A percentile compares a stretch with the other conserved stretches of the same genome.
These are phyloP conservation scores for Drosophila pseudoananassae DNA, from an alignment of 1,140 invertebrate genomes.

Conservation along the genomic window DNA sequence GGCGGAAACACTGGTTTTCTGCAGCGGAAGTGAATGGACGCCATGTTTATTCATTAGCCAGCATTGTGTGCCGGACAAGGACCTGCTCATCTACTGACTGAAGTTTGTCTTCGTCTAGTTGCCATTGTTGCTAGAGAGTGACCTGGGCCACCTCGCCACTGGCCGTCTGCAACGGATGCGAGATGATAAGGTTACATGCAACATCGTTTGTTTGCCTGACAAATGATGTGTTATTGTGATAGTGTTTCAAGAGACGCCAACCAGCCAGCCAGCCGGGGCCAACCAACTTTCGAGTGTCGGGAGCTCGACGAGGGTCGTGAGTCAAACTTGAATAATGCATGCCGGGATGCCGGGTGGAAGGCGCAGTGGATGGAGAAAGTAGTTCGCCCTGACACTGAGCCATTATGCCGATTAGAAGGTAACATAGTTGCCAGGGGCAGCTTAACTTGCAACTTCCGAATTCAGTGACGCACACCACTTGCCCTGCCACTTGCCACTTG, in stretches of 20 bases:
- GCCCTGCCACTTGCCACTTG: constrained; percentile 32
- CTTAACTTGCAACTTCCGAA: background rate
- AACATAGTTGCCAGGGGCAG: background rate
- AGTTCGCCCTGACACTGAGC: constrained; percentile 13
- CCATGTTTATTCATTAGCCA: constrained; percentile 79
- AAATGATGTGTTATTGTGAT: constrained; percentile 82
- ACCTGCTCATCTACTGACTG: constrained; percentile 35
- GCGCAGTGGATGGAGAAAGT: background rate
- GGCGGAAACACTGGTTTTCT: constrained; percentile 1
- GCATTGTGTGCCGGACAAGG: constrained; percentile 56
- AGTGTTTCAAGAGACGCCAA: constrained; percentile 48
- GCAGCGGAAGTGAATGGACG: constrained; percentile 63
- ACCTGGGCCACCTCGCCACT: constrained; percentile 27
- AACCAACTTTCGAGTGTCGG: constrained; percentile 65
- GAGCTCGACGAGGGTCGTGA: constrained; percentile 55
- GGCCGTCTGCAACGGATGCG: constrained; percentile 72
- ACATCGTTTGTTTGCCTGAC: constrained; percentile 81
- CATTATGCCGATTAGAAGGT: background rate
- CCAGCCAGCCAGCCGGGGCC: constrained; percentile 36
- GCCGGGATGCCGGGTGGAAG: constrained; percentile 5
- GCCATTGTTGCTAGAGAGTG: constrained; percentile 38
- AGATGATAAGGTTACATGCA: constrained; percentile 83
- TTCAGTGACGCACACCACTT: constrained; percentile 21
- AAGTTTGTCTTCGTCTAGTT: constrained; percentile 46
- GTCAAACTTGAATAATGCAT: constrained; percentile 71